phyloP scores from a whole-genome alignment of 2,888 invertebrate genomes.

The Antheraea assamensis region DNA sequence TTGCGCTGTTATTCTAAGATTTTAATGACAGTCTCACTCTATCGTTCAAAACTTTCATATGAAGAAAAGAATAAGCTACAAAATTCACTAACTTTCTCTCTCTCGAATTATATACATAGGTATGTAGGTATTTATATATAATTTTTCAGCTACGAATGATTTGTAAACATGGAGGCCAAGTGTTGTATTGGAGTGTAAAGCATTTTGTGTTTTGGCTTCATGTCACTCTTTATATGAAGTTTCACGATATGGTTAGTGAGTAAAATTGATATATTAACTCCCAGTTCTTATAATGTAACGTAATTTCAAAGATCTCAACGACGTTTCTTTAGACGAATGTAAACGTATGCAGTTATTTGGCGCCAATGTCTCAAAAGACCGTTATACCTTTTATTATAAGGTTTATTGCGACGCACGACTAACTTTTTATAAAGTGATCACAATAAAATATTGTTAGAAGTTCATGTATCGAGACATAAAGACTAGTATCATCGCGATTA shows the following conservation, averaged over 20 bases:
- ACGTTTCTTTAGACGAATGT: slow-evolving; percentile 44
- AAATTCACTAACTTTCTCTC: slow-evolving; percentile 70
- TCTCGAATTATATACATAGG: slow-evolving; percentile 35
- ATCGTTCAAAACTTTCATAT: slow-evolving; percentile 35
- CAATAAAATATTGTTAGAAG: slow-evolving; percentile 34
- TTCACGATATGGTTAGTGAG: slow-evolving; percentile 53
- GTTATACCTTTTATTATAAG: slow-evolving; percentile 56
- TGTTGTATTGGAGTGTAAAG: slow-evolving; percentile 59
- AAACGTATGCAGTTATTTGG: slow-evolving; percentile 81
- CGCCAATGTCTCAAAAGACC: slow-evolving; percentile 78
- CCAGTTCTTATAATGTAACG: slow-evolving; percentile 25
- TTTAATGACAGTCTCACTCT: slow-evolving; percentile 60
- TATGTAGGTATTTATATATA: slow-evolving; percentile 43
- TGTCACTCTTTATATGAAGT: slow-evolving; percentile 37
- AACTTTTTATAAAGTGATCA: slow-evolving; percentile 26
- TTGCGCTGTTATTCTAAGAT: slow-evolving; percentile 60
- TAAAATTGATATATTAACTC: slow-evolving; percentile 27
- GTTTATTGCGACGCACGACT: slow-evolving; percentile 30
- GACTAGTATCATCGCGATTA: slow-evolving; percentile 55
- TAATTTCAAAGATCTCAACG: slow-evolving; percentile 30
- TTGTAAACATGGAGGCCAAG: slow-evolving; percentile 81
- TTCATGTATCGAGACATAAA: slow-evolving; percentile 31
- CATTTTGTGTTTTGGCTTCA: slow-evolving; percentile 43
- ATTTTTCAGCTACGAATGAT: slow-evolving; percentile 69
- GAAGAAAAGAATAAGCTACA: slow-evolving; percentile 59